Evolutionary conservation across 2,888 invertebrate genomes (phyloP).

Genomic region (Pristionchus fissidentatus): DNA sequence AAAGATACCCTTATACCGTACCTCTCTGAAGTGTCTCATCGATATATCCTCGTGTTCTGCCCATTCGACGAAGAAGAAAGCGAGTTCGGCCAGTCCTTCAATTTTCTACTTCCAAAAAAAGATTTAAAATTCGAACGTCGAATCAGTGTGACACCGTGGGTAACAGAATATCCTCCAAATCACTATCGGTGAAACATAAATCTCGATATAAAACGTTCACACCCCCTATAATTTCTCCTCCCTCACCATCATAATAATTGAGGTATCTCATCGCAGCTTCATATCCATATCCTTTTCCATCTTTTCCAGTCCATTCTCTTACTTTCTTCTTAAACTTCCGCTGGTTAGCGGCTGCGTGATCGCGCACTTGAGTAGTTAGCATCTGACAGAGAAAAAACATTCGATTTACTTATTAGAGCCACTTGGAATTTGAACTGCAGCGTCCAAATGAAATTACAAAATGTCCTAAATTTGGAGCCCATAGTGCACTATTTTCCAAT

Average conservation of each 20-base stretch:
- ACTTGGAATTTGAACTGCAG: background rate
- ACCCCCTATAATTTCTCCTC: background rate
- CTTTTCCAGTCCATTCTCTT: conserved; percentile 9
- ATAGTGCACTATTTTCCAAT: background rate
- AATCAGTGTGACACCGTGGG: no score
- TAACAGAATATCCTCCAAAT: no score
- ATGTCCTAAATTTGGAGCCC: no score
- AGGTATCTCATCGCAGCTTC: background rate
- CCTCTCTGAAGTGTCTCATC: conserved; percentile 1
- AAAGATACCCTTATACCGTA: background rate
- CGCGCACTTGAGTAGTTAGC: background rate
- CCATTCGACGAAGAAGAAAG: conserved; percentile 41
- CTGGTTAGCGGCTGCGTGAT: background rate
- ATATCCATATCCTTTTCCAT: conserved; percentile 3
- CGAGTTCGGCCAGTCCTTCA: conserved; percentile 4
- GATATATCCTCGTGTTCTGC: background rate
- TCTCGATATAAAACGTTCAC: background rate
- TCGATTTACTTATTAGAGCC: background rate
- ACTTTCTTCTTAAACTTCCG: background rate
- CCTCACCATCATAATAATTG: background rate
- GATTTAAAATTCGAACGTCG: no score
- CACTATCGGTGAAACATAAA: no score
- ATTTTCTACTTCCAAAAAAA: background rate
- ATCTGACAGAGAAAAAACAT: background rate
- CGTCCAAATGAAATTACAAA: no score